phyloP scores from a whole-genome alignment of 92 coral and sea anemone genomes.

The Palythoa heliodiscus region DNA sequence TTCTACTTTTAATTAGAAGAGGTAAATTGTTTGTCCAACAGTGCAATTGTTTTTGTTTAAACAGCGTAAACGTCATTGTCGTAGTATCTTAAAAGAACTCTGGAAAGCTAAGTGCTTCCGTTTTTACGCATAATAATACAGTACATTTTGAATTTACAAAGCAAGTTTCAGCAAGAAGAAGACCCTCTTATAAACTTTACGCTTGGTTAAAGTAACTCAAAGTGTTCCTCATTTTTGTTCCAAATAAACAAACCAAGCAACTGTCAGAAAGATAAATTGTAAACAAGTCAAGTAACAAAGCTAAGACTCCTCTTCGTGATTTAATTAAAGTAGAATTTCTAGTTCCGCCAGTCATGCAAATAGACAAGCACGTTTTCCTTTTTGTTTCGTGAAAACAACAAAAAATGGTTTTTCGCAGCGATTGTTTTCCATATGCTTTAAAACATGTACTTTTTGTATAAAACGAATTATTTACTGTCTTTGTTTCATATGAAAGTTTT shows the following conservation, averaged over 20 bases:
- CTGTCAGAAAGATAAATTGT: too few relatives aligned
- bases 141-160: background rate
- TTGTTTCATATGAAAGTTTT: too few relatives aligned
- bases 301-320: too few relatives aligned
- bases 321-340: too few relatives aligned
- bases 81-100: background rate
- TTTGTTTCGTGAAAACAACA: too few relatives aligned
- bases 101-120: background rate
- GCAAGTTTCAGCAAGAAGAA: background rate
- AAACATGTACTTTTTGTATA: too few relatives aligned
- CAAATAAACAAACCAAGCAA: background rate
- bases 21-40: background rate
- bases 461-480: too few relatives aligned
- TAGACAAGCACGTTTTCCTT: background rate
- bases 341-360: background rate
- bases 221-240: background rate
- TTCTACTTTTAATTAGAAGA: background rate
- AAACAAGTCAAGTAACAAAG: background rate
- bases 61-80: background rate
- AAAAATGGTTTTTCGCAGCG: too few relatives aligned
- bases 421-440: too few relatives aligned
- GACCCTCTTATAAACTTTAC: background rate
- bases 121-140: too few relatives aligned
- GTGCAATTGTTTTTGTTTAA: background rate
- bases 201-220: background rate